These are phyloP conservation scores for Meandrina meandrites DNA, from an alignment of 92 coral and sea anemone species.

Conservation along the genomic window DNA sequence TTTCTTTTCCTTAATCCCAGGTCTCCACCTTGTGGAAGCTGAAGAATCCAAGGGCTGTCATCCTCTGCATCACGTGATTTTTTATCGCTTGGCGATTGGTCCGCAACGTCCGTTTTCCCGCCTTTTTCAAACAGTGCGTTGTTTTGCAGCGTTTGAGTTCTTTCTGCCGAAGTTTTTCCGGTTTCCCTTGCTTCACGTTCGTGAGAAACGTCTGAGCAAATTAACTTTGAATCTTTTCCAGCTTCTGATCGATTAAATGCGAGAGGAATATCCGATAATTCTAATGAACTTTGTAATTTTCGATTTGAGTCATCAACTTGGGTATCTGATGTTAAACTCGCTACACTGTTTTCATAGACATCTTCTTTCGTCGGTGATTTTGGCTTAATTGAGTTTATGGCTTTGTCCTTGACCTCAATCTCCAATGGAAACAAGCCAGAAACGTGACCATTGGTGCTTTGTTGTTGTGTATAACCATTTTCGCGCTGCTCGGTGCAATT, in stretches of 20 bases:
- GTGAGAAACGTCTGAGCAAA: background rate
- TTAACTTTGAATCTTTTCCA: background rate
- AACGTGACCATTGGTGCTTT: background rate
- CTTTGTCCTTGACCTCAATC: background rate
- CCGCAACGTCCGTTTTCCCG: conserved; percentile 9
- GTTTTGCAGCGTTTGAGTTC: background rate
- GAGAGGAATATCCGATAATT: conserved; percentile 19
- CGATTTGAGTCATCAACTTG: background rate
- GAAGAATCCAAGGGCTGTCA: conserved; percentile 38
- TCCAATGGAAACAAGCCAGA: background rate
- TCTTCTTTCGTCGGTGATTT: background rate
- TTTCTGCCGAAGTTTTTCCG: background rate
- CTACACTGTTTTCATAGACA: background rate
- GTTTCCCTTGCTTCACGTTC: background rate
- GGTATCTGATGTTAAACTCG: background rate
- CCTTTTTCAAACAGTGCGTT: background rate
- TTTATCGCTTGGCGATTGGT: conserved; percentile 20
- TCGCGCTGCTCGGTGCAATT: background rate
- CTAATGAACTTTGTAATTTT: conserved; percentile 13
- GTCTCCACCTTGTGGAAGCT: background rate
- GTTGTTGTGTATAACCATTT: background rate
- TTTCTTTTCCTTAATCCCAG: conserved; percentile 1
- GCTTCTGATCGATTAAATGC: background rate
- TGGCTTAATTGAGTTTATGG: background rate
- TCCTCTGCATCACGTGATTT: conserved; percentile 15